Percentiles rank a stretch among this genome's conserved stretches.
phyloP scores from a whole-genome alignment of 2,888 invertebrate genomes.

The Amphiduros pacificus region DNA sequence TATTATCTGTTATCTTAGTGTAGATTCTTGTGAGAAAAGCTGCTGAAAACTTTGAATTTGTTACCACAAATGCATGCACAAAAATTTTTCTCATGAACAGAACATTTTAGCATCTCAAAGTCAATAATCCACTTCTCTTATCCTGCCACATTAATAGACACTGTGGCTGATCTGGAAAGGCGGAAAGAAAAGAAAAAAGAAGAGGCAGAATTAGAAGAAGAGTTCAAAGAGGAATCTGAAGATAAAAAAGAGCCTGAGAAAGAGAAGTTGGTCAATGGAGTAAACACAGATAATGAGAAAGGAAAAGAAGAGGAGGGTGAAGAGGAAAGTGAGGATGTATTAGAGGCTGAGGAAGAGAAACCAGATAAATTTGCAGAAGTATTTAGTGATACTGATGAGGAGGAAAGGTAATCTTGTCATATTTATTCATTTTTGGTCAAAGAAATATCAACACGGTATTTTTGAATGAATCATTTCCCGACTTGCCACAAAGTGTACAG shows the following conservation, averaged over 20 bases:
- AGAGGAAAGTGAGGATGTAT: slow-evolving; percentile 28
- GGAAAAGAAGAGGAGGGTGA: slow-evolving; percentile 9
- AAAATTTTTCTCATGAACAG: too few species aligned
- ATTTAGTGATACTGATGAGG: slow-evolving; percentile 56
- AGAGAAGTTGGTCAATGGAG: not conserved
- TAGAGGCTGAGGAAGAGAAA: slow-evolving; percentile 37
- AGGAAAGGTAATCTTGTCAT: slow-evolving; percentile 35
- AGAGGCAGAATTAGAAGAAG: not conserved
- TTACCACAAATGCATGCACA: too few species aligned
- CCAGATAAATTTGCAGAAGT: slow-evolving; percentile 50
- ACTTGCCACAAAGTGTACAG: too few species aligned
- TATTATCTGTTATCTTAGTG: too few species aligned
- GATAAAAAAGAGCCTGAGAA: not conserved
- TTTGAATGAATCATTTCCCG: too few species aligned
- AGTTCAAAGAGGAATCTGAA: not conserved
- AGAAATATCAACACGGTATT: too few species aligned
- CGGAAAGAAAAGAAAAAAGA: slow-evolving; percentile 1
- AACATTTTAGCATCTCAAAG: too few species aligned
- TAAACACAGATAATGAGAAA: not conserved
- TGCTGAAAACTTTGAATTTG: too few species aligned
- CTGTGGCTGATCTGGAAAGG: not conserved
- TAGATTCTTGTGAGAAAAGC: too few species aligned
- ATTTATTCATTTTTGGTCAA: too few species aligned
- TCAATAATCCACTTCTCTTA: too few species aligned
- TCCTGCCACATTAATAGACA: too few species aligned